Percentiles rank a stretch among this genome's conserved stretches.
Conservation (phyloP, 2,888 invertebrate genomes). For the Leucophenga montana region DNA sequence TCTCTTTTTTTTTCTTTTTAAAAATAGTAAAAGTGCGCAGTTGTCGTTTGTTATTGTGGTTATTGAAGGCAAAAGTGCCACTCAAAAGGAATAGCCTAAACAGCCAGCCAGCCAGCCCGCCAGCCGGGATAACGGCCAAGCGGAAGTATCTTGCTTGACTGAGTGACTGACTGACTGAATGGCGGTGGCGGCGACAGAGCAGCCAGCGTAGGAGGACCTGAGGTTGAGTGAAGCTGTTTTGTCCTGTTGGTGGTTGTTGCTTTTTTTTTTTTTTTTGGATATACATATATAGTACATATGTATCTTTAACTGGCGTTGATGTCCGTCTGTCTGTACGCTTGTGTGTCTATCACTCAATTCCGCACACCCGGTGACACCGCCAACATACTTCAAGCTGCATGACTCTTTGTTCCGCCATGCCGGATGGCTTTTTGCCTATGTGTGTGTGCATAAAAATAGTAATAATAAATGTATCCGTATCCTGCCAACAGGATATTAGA, state of each 20-base stretch:
- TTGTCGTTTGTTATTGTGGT: conserved; percentile 39
- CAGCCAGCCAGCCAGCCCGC: conserved; percentile 13
- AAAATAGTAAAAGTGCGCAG: conserved; percentile 28
- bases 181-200: not conserved
- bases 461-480: conserved; percentile 19
- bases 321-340: not conserved
- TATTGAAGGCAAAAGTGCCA: conserved; percentile 37
- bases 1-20: conserved; percentile 4
- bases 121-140: conserved; percentile 19
- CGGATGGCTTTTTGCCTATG: conserved; percentile 50
- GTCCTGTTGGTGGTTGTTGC: conserved; percentile 9
- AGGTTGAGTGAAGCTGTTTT: not conserved
- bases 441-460: conserved; percentile 18
- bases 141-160: not conserved
- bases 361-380: conserved; percentile 40
- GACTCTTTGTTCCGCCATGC: conserved; percentile 39
- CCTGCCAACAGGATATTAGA: conserved; percentile 27
- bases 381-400: not conserved
- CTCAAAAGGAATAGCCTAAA: not conserved
- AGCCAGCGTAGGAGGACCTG: not conserved
- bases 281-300: not conserved
- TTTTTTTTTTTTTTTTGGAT: conserved; percentile 7
- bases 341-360: conserved; percentile 33
- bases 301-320: conserved; percentile 18
- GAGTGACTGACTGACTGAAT: no score